These are phyloP conservation scores for Rhinoraja longicauda DNA, from an alignment of 2,797 vertebrate genomes.

Conservation along the genomic window DNA sequence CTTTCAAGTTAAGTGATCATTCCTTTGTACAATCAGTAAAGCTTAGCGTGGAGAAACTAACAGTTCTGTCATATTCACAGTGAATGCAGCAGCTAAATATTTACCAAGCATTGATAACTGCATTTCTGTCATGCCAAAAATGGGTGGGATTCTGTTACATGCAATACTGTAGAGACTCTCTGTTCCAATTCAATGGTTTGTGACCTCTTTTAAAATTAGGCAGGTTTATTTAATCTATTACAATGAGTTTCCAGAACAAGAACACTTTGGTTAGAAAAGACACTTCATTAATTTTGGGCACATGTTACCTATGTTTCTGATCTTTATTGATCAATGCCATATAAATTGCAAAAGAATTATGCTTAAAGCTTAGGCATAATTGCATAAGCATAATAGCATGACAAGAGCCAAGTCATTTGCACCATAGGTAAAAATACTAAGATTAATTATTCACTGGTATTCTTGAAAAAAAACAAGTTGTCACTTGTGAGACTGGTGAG, in stretches of 20 bases:
- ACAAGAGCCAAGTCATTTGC: neutral
- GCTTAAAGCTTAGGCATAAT: neutral
- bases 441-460: neutral
- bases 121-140: neutral
- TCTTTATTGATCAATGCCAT: neutral
- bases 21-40: constrained; percentile 22
- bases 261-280: neutral
- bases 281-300: neutral
- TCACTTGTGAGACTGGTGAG: neutral
- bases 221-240: neutral
- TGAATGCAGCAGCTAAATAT: neutral
- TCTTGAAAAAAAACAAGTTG: too few species aligned
- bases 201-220: constrained; percentile 2
- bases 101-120: neutral
- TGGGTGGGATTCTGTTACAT: neutral
- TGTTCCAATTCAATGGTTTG: neutral
- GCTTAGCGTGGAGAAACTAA: neutral
- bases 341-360: neutral
- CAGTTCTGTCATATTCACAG: neutral
- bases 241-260: neutral
- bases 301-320: neutral
- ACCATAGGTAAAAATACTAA: neutral
- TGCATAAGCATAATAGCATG: neutral
- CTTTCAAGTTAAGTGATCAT: neutral
- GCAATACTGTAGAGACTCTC: neutral